These are phyloP conservation scores for Aphis gossypii DNA, from an alignment of 1,140 invertebrate species.

Conservation along the genomic window DNA sequence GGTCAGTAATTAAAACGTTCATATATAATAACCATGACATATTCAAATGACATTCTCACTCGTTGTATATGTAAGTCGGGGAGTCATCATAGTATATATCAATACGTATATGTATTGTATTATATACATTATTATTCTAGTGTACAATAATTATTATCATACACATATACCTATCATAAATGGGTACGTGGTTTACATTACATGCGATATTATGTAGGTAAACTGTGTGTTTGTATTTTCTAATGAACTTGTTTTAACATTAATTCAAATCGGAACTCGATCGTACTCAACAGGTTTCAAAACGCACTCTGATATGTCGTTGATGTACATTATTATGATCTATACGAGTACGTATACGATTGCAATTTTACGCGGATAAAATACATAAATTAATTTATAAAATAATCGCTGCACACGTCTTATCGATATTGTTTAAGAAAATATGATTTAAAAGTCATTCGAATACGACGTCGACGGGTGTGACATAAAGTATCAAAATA, in stretches of 20 bases:
- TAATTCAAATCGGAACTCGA: background rate
- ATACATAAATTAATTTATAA: background rate
- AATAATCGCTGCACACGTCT: background rate
- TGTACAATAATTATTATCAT: no score
- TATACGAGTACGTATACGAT: no score
- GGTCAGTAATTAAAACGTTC: background rate
- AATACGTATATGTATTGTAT: no score
- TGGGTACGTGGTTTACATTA: no score
- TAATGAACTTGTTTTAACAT: background rate
- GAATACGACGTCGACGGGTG: background rate
- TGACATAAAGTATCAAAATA: no score
- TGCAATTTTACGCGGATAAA: background rate
- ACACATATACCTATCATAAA: no score
- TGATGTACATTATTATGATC: no score
- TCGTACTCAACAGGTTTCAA: background rate
- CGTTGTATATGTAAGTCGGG: background rate
- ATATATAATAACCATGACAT: background rate
- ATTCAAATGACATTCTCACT: background rate
- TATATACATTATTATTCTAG: no score
- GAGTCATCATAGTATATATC: background rate
- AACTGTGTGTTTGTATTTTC: no score
- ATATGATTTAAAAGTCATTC: background rate
- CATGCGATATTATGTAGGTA: no score
- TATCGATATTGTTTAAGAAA: background rate
- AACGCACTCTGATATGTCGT: background rate